A percentile compares a stretch with the other conserved stretches of the same genome.
These are phyloP conservation scores for Acestrorhynchus altus DNA, from an alignment of 2,797 vertebrate species.

Conservation along the genomic window DNA sequence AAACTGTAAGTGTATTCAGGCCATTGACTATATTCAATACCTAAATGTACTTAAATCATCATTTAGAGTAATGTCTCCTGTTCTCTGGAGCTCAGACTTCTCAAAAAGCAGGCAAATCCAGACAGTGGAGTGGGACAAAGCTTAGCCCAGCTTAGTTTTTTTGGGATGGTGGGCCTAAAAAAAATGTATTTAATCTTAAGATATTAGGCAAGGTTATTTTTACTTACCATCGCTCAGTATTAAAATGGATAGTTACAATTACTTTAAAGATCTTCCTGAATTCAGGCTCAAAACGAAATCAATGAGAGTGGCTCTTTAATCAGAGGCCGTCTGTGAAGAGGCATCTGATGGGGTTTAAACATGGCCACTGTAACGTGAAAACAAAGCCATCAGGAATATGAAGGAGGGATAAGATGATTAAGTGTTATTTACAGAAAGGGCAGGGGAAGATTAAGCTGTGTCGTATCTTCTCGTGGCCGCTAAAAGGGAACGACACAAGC, in stretches of 20 bases:
- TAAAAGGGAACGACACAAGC: slow-evolving; percentile 33
- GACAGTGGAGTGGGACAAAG: slow-evolving; percentile 25
- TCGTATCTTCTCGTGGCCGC: slow-evolving; percentile 32
- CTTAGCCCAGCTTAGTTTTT: slow-evolving; percentile 63
- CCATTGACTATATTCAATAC: slow-evolving; percentile 50
- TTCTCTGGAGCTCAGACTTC: slow-evolving; percentile 60
- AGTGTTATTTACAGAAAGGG: slow-evolving; percentile 84
- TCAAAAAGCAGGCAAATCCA: slow-evolving; percentile 48
- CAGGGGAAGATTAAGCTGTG: slow-evolving; percentile 68
- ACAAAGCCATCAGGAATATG: slow-evolving; percentile 64
- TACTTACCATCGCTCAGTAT: slow-evolving; percentile 75
- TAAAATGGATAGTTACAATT: slow-evolving; percentile 75
- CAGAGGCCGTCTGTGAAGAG: slow-evolving; percentile 46
- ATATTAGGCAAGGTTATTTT: slow-evolving; percentile 79
- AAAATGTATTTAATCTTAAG: slow-evolving; percentile 80
- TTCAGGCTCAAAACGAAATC: slow-evolving; percentile 34
- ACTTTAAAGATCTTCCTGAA: slow-evolving; percentile 53
- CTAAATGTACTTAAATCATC: slow-evolving; percentile 65
- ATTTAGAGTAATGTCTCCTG: slow-evolving; percentile 66
- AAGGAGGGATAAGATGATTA: slow-evolving; percentile 80
- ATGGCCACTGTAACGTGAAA: slow-evolving; percentile 53
- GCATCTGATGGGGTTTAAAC: slow-evolving; percentile 52
- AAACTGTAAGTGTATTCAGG: slow-evolving; percentile 45
- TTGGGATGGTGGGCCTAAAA: slow-evolving; percentile 61
- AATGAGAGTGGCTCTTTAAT: slow-evolving; percentile 51